A percentile compares a stretch with the other conserved stretches of the same genome.
Evolutionary conservation across 2,113 vertebrate species (phyloP).

Genomic region (Neotragus moschatus): DNA sequence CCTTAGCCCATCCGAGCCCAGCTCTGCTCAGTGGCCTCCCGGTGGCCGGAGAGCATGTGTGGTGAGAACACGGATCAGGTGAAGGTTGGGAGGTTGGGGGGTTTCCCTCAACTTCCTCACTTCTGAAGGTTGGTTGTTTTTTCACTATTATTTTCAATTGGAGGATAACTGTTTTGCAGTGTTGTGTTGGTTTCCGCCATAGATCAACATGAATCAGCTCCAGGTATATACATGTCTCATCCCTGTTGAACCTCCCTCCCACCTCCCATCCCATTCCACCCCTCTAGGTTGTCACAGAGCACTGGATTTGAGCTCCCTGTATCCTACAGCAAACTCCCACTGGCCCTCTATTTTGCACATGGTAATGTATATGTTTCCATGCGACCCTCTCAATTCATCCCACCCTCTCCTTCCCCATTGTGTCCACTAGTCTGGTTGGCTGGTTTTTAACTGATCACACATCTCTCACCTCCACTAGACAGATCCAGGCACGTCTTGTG

Average conservation of each 20-base stretch:
- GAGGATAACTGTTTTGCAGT: neutral
- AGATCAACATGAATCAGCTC: neutral
- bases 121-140: neutral
- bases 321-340: neutral
- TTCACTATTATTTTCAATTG: neutral
- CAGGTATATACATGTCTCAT: neutral
- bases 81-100: neutral
- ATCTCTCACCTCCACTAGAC: neutral
- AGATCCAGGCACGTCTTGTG: neutral
- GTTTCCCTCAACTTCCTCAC: neutral
- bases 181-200: neutral
- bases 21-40: accelerated
- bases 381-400: neutral
- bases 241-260: neutral
- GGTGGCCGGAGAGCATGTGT: accelerated
- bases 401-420: neutral
- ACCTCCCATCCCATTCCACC: neutral
- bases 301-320: neutral
- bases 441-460: neutral
- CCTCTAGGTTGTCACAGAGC: neutral
- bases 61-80: accelerated
- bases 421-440: neutral
- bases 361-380: neutral
- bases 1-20: accelerated
- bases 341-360: neutral